phyloP scores from a whole-genome alignment of 1,140 invertebrate species.

The Lineus longissimus region DNA sequence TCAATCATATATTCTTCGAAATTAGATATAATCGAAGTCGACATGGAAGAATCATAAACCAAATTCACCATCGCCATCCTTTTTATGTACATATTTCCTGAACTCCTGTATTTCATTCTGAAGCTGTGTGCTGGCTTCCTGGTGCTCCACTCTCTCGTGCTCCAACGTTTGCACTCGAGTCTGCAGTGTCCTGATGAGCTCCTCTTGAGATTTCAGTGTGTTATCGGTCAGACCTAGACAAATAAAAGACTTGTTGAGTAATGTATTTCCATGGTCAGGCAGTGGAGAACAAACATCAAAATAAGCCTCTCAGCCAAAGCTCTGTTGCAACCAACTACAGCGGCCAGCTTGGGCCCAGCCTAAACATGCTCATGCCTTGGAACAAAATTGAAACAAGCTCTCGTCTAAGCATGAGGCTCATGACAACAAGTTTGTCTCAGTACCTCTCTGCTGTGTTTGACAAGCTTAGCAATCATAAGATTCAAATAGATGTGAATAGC shows the following conservation, averaged over 20 bases:
- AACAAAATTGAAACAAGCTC: background rate
- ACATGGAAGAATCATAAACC: background rate
- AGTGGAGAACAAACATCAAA: background rate
- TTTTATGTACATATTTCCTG: no score
- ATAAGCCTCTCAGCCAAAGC: no score
- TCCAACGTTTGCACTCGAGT: background rate
- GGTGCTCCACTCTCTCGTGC: background rate
- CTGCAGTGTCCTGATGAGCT: constrained; percentile 1
- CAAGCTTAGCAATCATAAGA: background rate
- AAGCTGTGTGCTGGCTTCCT: background rate
- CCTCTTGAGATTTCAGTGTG: background rate
- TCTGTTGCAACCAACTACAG: background rate
- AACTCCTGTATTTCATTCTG: background rate
- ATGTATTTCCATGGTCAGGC: background rate
- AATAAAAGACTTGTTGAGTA: background rate
- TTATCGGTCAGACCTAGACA: constrained; percentile 2
- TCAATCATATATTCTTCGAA: no score
- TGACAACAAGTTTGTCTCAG: background rate
- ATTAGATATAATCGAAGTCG: no score
- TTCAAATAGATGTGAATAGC: background rate
- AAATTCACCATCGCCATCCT: background rate
- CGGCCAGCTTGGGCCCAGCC: background rate
- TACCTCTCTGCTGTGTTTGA: background rate
- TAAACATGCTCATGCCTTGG: background rate
- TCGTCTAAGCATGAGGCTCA: background rate